A percentile compares a stretch with the other conserved stretches of the same genome.
Evolutionary conservation across 2,113 vertebrate genomes (phyloP).

Genomic region (Protomyctophum bolini): DNA sequence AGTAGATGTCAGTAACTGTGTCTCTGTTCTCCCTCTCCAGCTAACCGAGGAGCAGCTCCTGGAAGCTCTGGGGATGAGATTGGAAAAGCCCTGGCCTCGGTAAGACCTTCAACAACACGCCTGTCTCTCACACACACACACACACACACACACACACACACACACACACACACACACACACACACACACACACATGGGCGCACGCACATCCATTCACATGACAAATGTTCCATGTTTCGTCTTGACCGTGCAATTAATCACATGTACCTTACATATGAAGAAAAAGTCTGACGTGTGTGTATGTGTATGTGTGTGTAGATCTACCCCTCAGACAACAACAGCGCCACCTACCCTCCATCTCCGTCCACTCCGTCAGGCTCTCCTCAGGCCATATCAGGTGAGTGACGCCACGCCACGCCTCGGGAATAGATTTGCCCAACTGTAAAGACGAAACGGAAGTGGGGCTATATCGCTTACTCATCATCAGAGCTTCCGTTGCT

Average conservation of each 20-base stretch:
- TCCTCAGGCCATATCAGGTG: conserved; percentile 93
- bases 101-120: conserved; percentile 71
- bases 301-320: conserved; percentile 79
- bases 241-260: no score
- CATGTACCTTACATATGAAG: no score
- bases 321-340: conserved; percentile 93
- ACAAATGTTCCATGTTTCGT: no score
- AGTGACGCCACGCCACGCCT: conserved; percentile 23
- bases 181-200: neutral
- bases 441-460: no score
- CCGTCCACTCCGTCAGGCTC: conserved; percentile 94
- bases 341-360: conserved; percentile 90
- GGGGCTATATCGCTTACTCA: no score
- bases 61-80: conserved; percentile 96
- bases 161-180: neutral
- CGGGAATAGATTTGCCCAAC: no score
- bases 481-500: no score
- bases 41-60: conserved; percentile 82
- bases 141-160: neutral
- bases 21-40: conserved; percentile 61
- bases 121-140: neutral
- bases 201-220: no score
- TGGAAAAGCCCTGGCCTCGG: conserved; percentile 96
- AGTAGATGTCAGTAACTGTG: no score
- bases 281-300: no score